Evolutionary conservation across 2,113 vertebrate species (phyloP).

Genomic region (Gymnocephalus cernua): DNA sequence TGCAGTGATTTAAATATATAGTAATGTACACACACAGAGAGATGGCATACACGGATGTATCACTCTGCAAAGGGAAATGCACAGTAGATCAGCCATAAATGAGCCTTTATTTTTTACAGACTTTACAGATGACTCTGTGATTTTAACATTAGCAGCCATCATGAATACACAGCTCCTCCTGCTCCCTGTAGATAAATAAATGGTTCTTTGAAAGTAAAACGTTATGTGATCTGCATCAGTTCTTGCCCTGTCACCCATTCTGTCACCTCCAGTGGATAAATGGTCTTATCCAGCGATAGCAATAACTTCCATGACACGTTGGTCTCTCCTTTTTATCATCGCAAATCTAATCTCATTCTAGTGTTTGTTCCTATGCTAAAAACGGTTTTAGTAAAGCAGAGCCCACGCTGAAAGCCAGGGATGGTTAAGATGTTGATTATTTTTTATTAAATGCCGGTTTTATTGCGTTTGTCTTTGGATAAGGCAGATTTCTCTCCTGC

Average conservation of each 20-base stretch:
- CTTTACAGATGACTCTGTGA: constrained; percentile 1
- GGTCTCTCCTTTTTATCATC: constrained; percentile 45
- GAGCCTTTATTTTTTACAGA: constrained; percentile 10
- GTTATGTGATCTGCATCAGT: neutral
- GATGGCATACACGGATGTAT: constrained; percentile 4
- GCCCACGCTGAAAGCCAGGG: constrained; percentile 32
- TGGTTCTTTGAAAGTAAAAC: constrained; percentile 32
- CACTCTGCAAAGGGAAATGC: constrained; percentile 23
- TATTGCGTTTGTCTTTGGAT: constrained; percentile 47
- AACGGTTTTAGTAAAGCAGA: constrained; percentile 43
- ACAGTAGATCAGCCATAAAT: constrained; percentile 37
- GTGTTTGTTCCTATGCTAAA: constrained; percentile 20
- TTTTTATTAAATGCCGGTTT: constrained; percentile 49
- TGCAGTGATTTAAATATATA: constrained; percentile 28
- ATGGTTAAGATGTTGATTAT: constrained; percentile 22
- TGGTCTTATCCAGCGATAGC: constrained; percentile 80
- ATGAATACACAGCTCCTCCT: neutral
- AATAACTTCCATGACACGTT: constrained; percentile 79
- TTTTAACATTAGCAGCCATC: neutral
- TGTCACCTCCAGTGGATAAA: constrained; percentile 78
- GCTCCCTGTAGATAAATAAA: constrained; percentile 29
- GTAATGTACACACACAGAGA: neutral
- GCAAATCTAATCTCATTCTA: constrained; percentile 15
- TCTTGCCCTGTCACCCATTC: constrained; percentile 42
- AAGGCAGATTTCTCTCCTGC: constrained; percentile 28